phyloP scores from a whole-genome alignment of 2,797 vertebrate species.

The Natrix natrix region DNA sequence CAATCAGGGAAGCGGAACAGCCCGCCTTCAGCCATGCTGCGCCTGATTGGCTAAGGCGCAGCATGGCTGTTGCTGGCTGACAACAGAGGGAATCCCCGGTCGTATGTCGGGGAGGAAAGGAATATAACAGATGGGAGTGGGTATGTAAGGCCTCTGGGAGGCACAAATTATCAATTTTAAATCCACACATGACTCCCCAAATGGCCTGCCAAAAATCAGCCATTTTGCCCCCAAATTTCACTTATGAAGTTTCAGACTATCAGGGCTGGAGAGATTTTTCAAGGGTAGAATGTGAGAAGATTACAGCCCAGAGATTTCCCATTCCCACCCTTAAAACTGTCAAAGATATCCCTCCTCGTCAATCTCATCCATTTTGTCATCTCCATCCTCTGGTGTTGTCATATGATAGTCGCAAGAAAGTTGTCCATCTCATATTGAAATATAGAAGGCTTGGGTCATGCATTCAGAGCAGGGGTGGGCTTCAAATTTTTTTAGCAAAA shows the following conservation, averaged over 20 bases:
- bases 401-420: neutral
- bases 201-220: neutral
- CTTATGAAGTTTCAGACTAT: neutral
- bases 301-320: neutral
- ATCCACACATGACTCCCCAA: neutral
- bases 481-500: no score
- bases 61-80: no score
- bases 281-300: neutral
- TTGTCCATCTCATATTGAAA: neutral
- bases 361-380: neutral
- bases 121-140: no score
- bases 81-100: no score
- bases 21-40: no score
- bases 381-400: neutral
- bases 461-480: neutral
- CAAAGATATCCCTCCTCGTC: neutral
- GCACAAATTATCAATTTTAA: neutral
- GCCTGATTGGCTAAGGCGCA: no score
- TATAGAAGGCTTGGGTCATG: neutral
- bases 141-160: neutral
- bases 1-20: no score
- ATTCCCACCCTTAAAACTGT: neutral
- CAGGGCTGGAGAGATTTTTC: neutral
- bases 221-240: neutral
- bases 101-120: no score